Evolutionary conservation across 2,113 vertebrate species (phyloP).

Genomic region (Morone saxatilis): DNA sequence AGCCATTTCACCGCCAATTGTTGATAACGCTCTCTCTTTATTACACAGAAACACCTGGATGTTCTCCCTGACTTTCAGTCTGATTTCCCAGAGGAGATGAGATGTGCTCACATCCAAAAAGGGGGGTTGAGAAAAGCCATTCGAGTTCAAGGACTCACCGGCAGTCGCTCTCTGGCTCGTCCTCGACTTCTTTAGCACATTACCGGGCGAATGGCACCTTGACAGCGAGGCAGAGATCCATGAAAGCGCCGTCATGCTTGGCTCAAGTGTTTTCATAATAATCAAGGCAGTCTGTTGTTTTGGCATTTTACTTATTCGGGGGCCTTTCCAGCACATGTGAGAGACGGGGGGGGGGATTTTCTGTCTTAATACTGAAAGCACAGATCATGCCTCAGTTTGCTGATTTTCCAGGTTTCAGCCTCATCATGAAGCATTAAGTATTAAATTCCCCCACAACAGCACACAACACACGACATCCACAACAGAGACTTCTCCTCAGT

Average conservation of each 20-base stretch:
- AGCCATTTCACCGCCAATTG: not conserved
- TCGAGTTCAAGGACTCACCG: slow-evolving; percentile 30
- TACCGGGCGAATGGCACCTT: slow-evolving; percentile 34
- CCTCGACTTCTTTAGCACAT: slow-evolving; percentile 23
- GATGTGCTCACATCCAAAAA: not conserved
- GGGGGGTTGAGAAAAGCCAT: not conserved
- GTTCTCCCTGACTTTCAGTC: slow-evolving; percentile 35
- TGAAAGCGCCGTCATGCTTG: slow-evolving; percentile 23
- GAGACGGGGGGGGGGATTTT: not conserved
- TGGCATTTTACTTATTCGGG: slow-evolving; percentile 7
- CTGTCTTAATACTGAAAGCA: not conserved
- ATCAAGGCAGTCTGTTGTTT: slow-evolving; percentile 51
- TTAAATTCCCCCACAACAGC: too few species aligned
- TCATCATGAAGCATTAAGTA: not conserved
- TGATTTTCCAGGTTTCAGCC: not conserved
- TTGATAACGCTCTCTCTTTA: not conserved
- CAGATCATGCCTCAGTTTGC: not conserved
- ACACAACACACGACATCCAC: too few species aligned
- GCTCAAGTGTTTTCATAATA: slow-evolving; percentile 40
- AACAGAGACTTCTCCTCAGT: too few species aligned
- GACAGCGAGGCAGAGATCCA: slow-evolving; percentile 51
- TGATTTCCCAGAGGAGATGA: slow-evolving; percentile 23
- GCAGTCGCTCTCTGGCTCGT: not conserved
- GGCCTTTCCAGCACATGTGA: slow-evolving; percentile 10
- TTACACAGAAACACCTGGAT: slow-evolving; percentile 18